Conservation (phyloP, 2,797 vertebrate species). For the Brotogeris chrysoptera region DNA sequence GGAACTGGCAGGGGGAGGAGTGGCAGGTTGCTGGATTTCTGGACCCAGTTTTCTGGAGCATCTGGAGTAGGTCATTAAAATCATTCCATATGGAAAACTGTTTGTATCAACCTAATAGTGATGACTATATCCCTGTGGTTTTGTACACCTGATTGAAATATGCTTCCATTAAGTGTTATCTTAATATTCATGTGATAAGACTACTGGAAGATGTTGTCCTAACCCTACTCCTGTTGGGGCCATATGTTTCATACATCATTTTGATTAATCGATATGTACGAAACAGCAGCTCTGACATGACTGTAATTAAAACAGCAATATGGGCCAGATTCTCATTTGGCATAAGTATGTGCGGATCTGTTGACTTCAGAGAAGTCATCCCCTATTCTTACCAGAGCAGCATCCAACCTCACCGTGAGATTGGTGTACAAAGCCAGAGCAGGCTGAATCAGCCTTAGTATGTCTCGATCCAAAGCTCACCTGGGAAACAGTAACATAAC, state of each 20-base stretch:
- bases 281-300: background rate
- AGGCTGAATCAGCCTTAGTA: background rate
- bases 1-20: background rate
- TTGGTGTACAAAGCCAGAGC: background rate
- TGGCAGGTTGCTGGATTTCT: conserved; percentile 26
- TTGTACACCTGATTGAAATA: conserved; percentile 33
- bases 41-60: conserved; percentile 52
- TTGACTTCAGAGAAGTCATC: background rate
- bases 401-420: background rate
- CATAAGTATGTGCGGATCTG: background rate
- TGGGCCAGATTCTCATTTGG: background rate
- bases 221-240: background rate
- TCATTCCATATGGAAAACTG: conserved; percentile 45
- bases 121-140: conserved; percentile 26
- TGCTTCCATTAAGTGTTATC: conserved; percentile 21
- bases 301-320: background rate
- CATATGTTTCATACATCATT: background rate
- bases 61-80: conserved; percentile 65
- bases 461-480: background rate
- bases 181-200: conserved; percentile 14
- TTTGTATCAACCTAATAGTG: conserved; percentile 63
- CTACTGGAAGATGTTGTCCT: background rate
- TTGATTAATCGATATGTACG: background rate
- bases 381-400: background rate
- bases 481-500: background rate